Percentiles rank a stretch among this genome's conserved stretches.
phyloP scores from a whole-genome alignment of 2,888 invertebrate species.

The Rosalia funebris region DNA sequence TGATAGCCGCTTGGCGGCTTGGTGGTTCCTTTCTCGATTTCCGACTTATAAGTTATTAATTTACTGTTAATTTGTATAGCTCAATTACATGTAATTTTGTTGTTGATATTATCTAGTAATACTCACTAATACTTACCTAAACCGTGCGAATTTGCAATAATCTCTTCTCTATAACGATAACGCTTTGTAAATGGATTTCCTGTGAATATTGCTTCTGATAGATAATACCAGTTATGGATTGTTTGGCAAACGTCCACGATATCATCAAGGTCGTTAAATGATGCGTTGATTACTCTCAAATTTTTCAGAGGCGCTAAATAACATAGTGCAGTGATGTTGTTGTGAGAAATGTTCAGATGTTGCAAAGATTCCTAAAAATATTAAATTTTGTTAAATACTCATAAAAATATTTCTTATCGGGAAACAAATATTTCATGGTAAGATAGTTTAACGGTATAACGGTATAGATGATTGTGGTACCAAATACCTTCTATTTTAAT shows the following conservation, averaged over 20 bases:
- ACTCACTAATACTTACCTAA: slow-evolving; percentile 65
- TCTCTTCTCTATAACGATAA: slow-evolving; percentile 74
- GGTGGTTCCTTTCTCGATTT: no score
- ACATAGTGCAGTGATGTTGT: slow-evolving; percentile 69
- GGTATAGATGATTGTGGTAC: no score
- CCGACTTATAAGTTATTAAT: no score
- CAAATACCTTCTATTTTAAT: no score
- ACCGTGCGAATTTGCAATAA: slow-evolving; percentile 71
- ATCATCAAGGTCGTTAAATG: slow-evolving; percentile 69
- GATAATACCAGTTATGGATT: slow-evolving; percentile 67
- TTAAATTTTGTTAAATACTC: no score
- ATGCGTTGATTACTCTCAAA: slow-evolving; percentile 68
- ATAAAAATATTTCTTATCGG: no score
- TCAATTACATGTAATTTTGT: no score
- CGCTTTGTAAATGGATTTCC: slow-evolving; percentile 74
- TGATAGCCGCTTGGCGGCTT: no score
- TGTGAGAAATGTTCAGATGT: slow-evolving; percentile 72
- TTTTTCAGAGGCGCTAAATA: slow-evolving; percentile 67
- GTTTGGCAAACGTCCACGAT: slow-evolving; percentile 68
- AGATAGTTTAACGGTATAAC: no score
- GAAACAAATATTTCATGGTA: no score
- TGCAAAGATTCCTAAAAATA: slow-evolving; percentile 67
- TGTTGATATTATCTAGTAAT: no score
- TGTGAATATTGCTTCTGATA: slow-evolving; percentile 69
- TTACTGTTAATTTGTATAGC: no score